Evolutionary conservation across 2,113 vertebrate genomes (phyloP), one percentile per base, ranked within the genome.

Genomic region (Aplodontia rufa): DNA sequence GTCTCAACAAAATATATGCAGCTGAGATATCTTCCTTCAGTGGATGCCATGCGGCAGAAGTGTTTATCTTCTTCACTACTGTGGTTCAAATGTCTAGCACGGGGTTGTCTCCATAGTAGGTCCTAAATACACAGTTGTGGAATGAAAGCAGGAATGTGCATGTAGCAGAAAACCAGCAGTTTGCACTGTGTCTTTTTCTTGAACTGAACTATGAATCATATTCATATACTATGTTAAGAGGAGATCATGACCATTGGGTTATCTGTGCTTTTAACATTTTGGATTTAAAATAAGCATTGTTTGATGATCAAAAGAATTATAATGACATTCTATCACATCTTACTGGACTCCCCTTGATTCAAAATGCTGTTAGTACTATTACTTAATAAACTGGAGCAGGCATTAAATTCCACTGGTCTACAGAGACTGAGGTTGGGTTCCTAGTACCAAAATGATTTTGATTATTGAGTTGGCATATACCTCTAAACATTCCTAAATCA

Each of bases 401-500:
- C 81, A 88, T 92, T 89, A 97, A 97, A 98, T 98, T 98, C 97
- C 98, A 95, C 80, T 97, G 96, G 97, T 98, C 98, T 98, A 95
- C 95, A 93, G 97, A 98, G 98, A 95, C 93, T 97, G 94, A 58
- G 94, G 96, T 97, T 98, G 97, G 97, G 97, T 98, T 98, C 97
- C 95, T 96, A 97, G 96, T 97, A 97, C 97, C 96, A 97, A 98
- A 98, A 98, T 97, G 93, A 98, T 97, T 98, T 97, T 98, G 97
- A 98, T 97, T 98, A 98, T 98, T 97, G 94, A 97, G 87, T 91
- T 98, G 98, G 98, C 98, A 97, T 97, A 84, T 96, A 96, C 96
- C 97, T 90, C 93, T 97, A 96, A 97, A 96, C 98, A 98, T 98
- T 98, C 98, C 96, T 97, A 97, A 98, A 98, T 98, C 90, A 96